Conservation (phyloP, 2,797 vertebrate genomes). For the Sorex maritimensis region DNA sequence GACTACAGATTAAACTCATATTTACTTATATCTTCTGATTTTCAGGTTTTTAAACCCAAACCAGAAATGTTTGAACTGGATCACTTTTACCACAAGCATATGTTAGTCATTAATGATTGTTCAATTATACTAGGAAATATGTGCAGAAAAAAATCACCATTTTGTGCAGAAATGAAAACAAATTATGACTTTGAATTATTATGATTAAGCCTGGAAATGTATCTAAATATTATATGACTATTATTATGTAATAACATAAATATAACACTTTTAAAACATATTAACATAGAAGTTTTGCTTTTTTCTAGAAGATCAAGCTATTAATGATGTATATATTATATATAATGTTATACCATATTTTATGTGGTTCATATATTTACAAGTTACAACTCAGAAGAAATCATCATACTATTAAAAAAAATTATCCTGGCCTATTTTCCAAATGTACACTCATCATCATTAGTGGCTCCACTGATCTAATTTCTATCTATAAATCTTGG, state of each 20-base stretch:
- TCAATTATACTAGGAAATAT: neutral
- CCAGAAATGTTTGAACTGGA: constrained; percentile 9
- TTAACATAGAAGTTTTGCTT: too few relatives aligned
- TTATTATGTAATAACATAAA: constrained; percentile 45
- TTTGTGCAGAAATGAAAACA: constrained; percentile 37
- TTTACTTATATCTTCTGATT: constrained; percentile 46
- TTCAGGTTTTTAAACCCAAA: constrained; percentile 64
- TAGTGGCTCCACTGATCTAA: constrained; percentile 62
- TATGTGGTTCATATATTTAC: constrained; percentile 48
- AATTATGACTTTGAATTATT: constrained; percentile 55
- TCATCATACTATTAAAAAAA: neutral
- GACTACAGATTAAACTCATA: neutral
- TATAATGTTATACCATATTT: neutral
- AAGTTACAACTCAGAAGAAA: constrained; percentile 27
- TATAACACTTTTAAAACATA: constrained; percentile 43
- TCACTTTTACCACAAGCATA: neutral
- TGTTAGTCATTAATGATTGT: constrained; percentile 12
- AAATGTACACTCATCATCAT: constrained; percentile 45
- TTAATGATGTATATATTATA: too few relatives aligned
- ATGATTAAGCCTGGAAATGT: constrained; percentile 38
- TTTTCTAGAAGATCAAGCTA: too few relatives aligned
- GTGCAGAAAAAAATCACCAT: neutral
- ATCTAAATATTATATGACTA: constrained; percentile 25
- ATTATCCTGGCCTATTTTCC: constrained; percentile 44
- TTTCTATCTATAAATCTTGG: constrained; percentile 76